Evolutionary conservation across 2,113 vertebrate genomes (phyloP), one percentile per base, ranked within the genome.

Genomic region (Cephalopholis sonnerati): DNA sequence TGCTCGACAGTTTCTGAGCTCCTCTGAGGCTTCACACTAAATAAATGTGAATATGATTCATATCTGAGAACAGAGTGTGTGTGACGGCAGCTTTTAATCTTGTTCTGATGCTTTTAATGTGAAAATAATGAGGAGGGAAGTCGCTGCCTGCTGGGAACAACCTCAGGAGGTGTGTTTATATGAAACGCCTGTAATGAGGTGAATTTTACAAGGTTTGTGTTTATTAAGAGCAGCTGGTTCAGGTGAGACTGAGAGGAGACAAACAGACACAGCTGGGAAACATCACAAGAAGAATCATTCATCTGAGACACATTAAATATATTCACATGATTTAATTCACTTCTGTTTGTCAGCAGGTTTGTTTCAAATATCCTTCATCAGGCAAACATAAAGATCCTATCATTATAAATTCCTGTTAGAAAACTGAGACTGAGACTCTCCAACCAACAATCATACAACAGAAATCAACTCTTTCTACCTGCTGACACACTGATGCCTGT

Each of bases 141-240:
- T 20, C 4, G 22, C 68, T 53, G 62, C 68, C 72, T 50, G n/a
- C 55, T 59, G 74, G 69, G 57, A 22, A 1, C 0, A 5, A 53
- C 25, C 41, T 44, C 41, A 44, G 41, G 24, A 18, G 51, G 25
- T 50, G 72, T 50, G 88, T 93, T 85, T 89, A 91, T 93, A 91
- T 87, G 86, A 85, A 74, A 82, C 67, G 75, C 36, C 71, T 54
- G 79, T 90, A 92, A 93, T 89, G 36, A 36, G 79, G 89, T 91
- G 92, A 66, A 92, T 89, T 93, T 91, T 92, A 92, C 80, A 70
- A 87, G 85, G 75, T 93, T 93, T 93, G 84, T 87, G 44, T 87
- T 92, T 85, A 89, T 91, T 92, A 90, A 87, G 24, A 61, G 69
- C 48, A 53, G 46, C 46, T 80, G n/a, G 27, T 71, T 90, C 91